A percentile compares a stretch with the other conserved stretches of the same genome.
These are phyloP conservation scores for Steinernema khuongi DNA, from an alignment of 1,140 invertebrate genomes.

Conservation along the genomic window DNA sequence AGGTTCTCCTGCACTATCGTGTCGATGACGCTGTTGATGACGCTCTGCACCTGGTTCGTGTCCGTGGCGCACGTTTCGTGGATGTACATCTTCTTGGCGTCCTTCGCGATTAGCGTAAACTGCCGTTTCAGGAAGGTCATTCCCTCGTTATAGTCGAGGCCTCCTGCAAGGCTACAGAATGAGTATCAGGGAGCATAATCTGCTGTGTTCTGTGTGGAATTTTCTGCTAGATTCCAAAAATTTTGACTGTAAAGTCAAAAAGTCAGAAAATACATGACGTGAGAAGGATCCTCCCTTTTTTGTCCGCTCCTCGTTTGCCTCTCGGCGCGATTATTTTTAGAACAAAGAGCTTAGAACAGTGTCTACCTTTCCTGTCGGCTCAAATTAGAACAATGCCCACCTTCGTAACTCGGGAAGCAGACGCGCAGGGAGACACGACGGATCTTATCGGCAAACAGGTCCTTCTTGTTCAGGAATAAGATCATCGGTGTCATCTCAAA, in stretches of 20 bases:
- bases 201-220: too few species aligned
- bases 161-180: too few species aligned
- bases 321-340: too few species aligned
- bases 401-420: constrained; percentile 64
- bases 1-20: constrained; percentile 57
- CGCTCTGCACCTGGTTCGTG: constrained; percentile 58
- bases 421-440: constrained; percentile 60
- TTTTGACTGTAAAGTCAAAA: not conserved
- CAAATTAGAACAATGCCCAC: constrained; percentile 59
- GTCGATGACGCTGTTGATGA: constrained; percentile 58
- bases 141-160: constrained; percentile 1
- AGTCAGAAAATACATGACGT: too few species aligned
- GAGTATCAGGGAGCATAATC: too few species aligned
- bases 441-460: constrained; percentile 62
- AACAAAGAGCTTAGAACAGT: too few species aligned
- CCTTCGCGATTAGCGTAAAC: constrained; percentile 9
- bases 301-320: too few species aligned
- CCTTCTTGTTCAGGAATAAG: constrained; percentile 60
- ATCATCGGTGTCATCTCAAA: constrained; percentile 61
- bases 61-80: constrained; percentile 61
- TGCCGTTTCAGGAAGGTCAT: not conserved
- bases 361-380: not conserved
- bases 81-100: constrained; percentile 60
- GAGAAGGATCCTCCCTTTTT: too few species aligned
- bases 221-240: not conserved